These are phyloP conservation scores for Sclerodermus sp. DNA, from an alignment of 2,888 invertebrate genomes.

Conservation along the genomic window DNA sequence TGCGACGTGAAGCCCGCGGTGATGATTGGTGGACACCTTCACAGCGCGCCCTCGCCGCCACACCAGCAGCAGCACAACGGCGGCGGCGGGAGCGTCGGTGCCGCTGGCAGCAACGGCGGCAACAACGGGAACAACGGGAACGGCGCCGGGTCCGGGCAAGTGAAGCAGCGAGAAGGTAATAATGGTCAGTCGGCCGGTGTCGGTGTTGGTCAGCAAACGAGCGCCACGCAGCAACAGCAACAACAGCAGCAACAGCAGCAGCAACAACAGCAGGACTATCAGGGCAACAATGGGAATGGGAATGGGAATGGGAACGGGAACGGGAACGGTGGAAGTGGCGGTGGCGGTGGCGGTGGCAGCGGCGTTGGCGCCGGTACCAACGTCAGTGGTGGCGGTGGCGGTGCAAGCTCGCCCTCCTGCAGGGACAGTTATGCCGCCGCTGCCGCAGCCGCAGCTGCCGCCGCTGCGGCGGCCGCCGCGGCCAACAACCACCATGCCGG, in stretches of 20 bases:
- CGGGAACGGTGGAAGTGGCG: conserved; percentile 30
- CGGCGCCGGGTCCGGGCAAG: conserved; percentile 41
- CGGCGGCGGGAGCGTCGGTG: conserved; percentile 36
- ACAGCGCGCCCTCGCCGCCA: conserved; percentile 60
- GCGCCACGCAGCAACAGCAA: conserved; percentile 29
- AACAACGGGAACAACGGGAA: conserved; percentile 58
- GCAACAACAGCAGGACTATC: conserved; percentile 29
- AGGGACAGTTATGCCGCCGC: conserved; percentile 46
- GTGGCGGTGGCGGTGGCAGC: conserved; percentile 24
- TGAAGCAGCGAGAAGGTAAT: conserved; percentile 57
- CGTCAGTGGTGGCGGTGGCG: conserved; percentile 29
- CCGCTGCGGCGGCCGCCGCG: conserved; percentile 27
- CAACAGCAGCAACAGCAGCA: conserved; percentile 36
- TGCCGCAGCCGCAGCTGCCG: conserved; percentile 27
- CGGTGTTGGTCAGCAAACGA: conserved; percentile 41
- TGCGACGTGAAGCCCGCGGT: conserved; percentile 69
- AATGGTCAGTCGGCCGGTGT: conserved; percentile 47
- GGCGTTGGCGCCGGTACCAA: conserved; percentile 19
- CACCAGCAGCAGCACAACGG: conserved; percentile 60
- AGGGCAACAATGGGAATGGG: conserved; percentile 27
- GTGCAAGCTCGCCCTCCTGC: conserved; percentile 46
- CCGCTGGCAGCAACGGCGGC: conserved; percentile 56
- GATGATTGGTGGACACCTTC: conserved; percentile 52
- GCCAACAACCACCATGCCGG: conserved; percentile 44
- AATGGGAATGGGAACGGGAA: conserved; percentile 1